A percentile compares a stretch with the other conserved stretches of the same genome.
These are phyloP conservation scores for Gandaritis pyraliata DNA, from an alignment of 2,888 invertebrate species.

Conservation along the genomic window DNA sequence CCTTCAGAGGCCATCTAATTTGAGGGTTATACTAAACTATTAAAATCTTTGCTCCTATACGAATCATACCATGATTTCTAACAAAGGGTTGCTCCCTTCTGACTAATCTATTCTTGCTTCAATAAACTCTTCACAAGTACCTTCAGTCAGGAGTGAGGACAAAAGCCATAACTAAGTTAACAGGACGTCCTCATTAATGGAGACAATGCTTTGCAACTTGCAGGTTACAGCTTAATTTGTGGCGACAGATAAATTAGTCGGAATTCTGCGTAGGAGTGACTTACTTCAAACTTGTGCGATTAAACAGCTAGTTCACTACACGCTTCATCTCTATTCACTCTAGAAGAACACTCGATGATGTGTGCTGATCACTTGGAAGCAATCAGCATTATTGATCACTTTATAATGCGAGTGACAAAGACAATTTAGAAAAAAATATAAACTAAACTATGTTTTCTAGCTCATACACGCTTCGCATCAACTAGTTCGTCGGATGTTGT, in stretches of 20 bases:
- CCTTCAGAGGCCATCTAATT: too few relatives aligned
- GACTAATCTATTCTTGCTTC: constrained; percentile 14
- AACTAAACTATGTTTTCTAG: too few relatives aligned
- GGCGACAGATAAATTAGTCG: constrained; percentile 38
- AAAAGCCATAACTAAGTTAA: constrained; percentile 27
- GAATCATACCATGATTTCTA: not conserved
- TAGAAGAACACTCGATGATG: too few relatives aligned
- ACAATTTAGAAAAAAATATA: too few relatives aligned
- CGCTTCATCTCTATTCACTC: too few relatives aligned
- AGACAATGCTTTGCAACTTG: constrained; percentile 45
- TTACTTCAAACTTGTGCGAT: constrained; percentile 28
- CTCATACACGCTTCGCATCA: too few relatives aligned
- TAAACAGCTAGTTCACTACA: constrained; percentile 15
- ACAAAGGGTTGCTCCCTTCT: constrained; percentile 6
- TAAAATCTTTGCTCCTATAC: too few relatives aligned
- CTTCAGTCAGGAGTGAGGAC: constrained; percentile 9
- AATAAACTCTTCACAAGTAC: constrained; percentile 18
- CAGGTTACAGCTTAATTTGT: constrained; percentile 43
- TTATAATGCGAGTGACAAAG: too few relatives aligned
- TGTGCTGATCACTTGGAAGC: too few relatives aligned
- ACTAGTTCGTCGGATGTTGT: too few relatives aligned
- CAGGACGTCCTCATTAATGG: constrained; percentile 54
- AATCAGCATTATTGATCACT: too few relatives aligned
- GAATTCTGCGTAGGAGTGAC: constrained; percentile 40
- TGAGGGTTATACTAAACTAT: too few relatives aligned